Percentiles rank a stretch among this genome's conserved stretches.
These are phyloP conservation scores for Pachyuromys duprasi DNA, from an alignment of 2,797 vertebrate species.

Conservation along the genomic window DNA sequence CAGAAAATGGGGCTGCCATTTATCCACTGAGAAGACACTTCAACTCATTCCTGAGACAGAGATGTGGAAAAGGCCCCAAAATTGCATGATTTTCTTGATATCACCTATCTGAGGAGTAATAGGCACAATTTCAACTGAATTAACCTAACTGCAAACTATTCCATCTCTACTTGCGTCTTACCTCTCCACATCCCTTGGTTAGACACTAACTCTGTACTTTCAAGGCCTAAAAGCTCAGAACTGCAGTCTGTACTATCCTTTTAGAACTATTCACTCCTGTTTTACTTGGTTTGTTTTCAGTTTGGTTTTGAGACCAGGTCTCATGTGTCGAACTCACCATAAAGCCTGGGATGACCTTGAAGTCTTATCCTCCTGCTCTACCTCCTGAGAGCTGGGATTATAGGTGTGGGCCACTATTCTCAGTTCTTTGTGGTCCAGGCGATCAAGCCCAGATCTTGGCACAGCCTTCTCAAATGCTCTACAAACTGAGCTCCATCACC, in stretches of 20 bases:
- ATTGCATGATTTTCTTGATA: not conserved
- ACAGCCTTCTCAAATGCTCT: not conserved
- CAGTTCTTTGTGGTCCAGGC: not conserved
- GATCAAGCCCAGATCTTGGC: not conserved
- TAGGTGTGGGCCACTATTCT: not conserved
- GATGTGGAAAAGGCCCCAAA: not conserved
- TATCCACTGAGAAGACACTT: not conserved
- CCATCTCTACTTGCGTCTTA: not conserved
- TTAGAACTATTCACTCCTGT: not conserved
- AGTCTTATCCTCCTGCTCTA: not conserved
- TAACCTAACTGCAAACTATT: conserved; percentile 46
- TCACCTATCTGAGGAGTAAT: not conserved
- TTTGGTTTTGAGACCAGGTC: not conserved
- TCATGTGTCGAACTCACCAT: not conserved
- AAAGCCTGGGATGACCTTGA: not conserved
- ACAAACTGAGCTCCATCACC: not conserved
- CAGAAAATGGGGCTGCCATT: not conserved
- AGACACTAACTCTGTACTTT: conserved; percentile 11
- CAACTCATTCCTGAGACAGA: not conserved
- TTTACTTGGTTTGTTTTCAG: not conserved
- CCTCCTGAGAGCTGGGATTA: not conserved
- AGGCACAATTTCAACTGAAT: conserved; percentile 19
- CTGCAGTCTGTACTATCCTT: not conserved
- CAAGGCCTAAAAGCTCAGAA: not conserved
- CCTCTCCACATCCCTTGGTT: not conserved